Evolutionary conservation across 2,888 invertebrate species (phyloP), one percentile per base, ranked within the genome.

Genomic region (Hermodice carunculata): DNA sequence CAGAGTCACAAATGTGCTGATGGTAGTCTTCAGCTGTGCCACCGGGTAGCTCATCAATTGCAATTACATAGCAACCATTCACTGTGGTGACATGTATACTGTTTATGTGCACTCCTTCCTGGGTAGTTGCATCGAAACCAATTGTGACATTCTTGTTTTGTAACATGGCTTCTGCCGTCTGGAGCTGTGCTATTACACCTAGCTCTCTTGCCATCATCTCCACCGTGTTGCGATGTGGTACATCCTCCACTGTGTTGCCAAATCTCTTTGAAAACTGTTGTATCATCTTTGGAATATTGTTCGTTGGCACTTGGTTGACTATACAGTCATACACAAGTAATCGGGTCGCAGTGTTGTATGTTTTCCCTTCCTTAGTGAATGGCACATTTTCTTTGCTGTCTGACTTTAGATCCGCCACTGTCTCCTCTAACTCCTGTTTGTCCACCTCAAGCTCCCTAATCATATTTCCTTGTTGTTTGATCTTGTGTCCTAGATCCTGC

Each of bases 91-190:
- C 8, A 40, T 69, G 69, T 26, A 69, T 51, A 31, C 61, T 56
- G 56, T 69, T 69, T 19, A 70, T 56, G 49, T 69, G 67, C 24
- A 44, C 32, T 4, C 64, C 67, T 48, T 69, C 69, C 42, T 69
- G 69, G 2, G 69, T 69, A 0, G 63, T 69, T 11, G 67, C 56
- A 34, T 69, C 64, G 22, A 69, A 69, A 11, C 67, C 69, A 17
- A 69, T 29, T 5, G 69, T 69, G 14, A 64, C 26, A 28, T 70
- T 26, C 8, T 40, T 52, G 11, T 32, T 48, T 19, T n/a, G 28
- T 14, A 67, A 17, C 14, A 56, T n/a, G 42, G 34, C 31, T 44
- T 67, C 67, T 17, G 65, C 61, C 32, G 44, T 28, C 26, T 67
- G 42, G 14, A 61, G 28, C 17, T 67, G 61, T 14, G 51, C 37